Conservation (phyloP, 2,888 invertebrate species). For the Hoplodrina ambigua region DNA sequence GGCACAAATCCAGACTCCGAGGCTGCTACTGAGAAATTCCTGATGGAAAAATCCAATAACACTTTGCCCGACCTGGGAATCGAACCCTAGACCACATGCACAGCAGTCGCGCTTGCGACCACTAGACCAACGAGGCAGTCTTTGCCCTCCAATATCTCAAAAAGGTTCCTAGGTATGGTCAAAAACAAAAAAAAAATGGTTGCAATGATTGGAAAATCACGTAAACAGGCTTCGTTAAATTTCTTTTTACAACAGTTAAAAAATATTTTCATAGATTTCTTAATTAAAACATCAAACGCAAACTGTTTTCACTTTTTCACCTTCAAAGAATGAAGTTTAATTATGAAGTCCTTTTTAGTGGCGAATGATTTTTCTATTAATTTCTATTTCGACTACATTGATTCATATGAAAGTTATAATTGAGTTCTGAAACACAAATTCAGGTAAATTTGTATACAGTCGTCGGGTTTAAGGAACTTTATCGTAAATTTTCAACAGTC, state of each 20-base stretch:
- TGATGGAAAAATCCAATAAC: too few relatives aligned
- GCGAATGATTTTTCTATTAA: constrained; percentile 28
- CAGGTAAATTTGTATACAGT: constrained; percentile 46
- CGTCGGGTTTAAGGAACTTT: constrained; percentile 54
- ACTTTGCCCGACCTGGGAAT: too few relatives aligned
- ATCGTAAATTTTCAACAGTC: constrained; percentile 60
- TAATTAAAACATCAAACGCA: constrained; percentile 73
- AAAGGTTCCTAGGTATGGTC: too few relatives aligned
- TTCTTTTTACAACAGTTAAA: constrained; percentile 23
- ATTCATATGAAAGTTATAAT: constrained; percentile 51
- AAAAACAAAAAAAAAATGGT: too few relatives aligned
- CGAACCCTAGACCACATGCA: too few relatives aligned
- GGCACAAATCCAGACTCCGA: too few relatives aligned
- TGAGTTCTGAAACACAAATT: constrained; percentile 30
- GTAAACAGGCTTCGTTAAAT: too few relatives aligned
- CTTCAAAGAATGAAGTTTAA: constrained; percentile 33
- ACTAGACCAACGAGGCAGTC: too few relatives aligned
- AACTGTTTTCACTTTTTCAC: constrained; percentile 49
- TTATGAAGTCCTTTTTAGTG: constrained; percentile 28
- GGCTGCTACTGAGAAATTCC: too few relatives aligned
- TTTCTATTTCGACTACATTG: constrained; percentile 41
- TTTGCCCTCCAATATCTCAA: too few relatives aligned
- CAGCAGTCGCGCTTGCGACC: too few relatives aligned
- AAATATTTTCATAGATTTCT: constrained; percentile 59
- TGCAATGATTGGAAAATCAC: too few relatives aligned